Base-by-base conservation (phyloP, 2,888 invertebrate genomes). In the Melanophora roralis region DNA sequence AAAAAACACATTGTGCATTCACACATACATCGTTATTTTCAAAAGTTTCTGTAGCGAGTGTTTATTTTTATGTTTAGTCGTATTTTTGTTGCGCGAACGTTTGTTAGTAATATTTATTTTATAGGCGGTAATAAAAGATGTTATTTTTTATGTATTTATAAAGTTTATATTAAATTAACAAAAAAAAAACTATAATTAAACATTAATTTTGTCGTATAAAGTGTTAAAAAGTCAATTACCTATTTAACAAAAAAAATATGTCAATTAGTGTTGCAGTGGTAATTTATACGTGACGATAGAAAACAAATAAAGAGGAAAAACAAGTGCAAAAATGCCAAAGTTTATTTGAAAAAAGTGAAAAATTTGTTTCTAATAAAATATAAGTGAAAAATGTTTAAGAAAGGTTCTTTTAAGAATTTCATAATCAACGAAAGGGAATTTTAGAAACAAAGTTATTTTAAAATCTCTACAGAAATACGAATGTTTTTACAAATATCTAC, bases 11-110 rank as follows among this genome's bases (percentile, higher is more conserved):
- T 7, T 4, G 36, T 14, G 16, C 12, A 14, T 14, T 51, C 21
- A 47, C 36, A 67, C 12, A 9, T 21, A 62, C 11, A 62, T 34
- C 53, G 9, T 72, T 67, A 19, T 32, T 55, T 71, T 19, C 14
- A 40, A 21, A 72, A 62, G 23, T 78, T 73, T 68, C 62, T 78
- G 62, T 73, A 62, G 49, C 67, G 40, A 68, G 40, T 55, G 67
- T 59, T 43, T 23, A 23, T 76, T 74, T 67, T 62, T 62, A 67
- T 62, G 67, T 80, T 78, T 73, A 76, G 76, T 80, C 80, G 80
- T 76, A 72, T 76, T 80, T 80, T 80, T 80, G 76, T 80, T 80
- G 67, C 67, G 80, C 51, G 36, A 68, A 76, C 75, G 80, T 72
- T 57, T 76, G 67, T 72, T 49, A 47, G 16, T 34, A 32, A 6